A percentile compares a stretch with the other conserved stretches of the same genome.
phyloP scores from a whole-genome alignment of 2,113 vertebrate genomes.

The Onychostoma macrolepis region DNA sequence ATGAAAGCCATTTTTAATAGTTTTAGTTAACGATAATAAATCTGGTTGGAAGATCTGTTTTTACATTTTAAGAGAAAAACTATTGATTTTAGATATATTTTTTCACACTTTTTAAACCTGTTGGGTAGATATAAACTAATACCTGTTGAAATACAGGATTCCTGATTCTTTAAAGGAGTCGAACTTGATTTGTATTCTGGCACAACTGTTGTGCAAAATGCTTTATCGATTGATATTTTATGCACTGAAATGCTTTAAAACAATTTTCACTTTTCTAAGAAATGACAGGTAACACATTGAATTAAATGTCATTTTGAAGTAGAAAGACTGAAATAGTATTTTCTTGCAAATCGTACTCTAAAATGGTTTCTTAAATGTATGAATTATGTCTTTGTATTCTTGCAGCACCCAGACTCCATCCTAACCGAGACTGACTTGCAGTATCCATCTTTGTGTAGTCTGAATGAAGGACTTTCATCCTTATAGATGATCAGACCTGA shows the following conservation, averaged over 20 bases:
- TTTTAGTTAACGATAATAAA: not conserved
- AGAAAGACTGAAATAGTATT: no score
- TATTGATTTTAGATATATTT: not conserved
- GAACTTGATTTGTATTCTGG: not conserved
- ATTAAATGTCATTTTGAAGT: no score
- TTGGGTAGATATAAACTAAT: not conserved
- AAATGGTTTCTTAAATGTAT: no score
- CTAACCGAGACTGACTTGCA: conserved; percentile 49
- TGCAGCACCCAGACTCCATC: conserved; percentile 61
- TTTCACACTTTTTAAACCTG: not conserved
- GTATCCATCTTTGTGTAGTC: conserved; percentile 55
- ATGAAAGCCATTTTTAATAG: not conserved
- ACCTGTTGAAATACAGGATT: not conserved
- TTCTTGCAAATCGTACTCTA: no score
- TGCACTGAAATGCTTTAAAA: no score
- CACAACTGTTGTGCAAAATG: not conserved
- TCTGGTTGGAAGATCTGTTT: not conserved
- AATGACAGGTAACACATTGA: no score
- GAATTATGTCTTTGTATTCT: not conserved
- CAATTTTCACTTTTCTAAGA: no score
- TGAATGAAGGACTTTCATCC: conserved; percentile 9
- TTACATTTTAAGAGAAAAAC: not conserved
- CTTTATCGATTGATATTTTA: not conserved
- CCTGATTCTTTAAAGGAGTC: not conserved
- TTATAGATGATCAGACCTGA: not conserved